Evolutionary conservation across 2,888 invertebrate genomes (phyloP), one percentile per base, ranked within the genome.

Genomic region (Sisyra nigra): DNA sequence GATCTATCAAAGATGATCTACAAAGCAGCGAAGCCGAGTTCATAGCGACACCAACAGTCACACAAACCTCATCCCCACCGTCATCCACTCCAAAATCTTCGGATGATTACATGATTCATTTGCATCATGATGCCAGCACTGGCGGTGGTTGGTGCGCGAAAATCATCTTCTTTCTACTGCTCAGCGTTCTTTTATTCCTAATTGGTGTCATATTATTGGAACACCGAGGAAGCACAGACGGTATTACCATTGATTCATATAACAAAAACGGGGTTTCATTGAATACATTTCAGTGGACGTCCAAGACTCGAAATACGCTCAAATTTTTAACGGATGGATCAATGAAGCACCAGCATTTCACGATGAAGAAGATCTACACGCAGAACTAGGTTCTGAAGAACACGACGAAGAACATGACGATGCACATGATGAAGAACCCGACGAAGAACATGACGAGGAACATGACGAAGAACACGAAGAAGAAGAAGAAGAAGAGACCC

Each of bases 111-210:
- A 78, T 78, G 52, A 76, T 87, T 55, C 86, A 87, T 57, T 71
- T 85, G 17, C 74, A 82, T 40, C 76, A 80, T 51, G 84, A 86
- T 34, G 76, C 72, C 51, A 75, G 75, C 36, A 81, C 83, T 11
- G 85, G 85, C 35, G 87, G 86, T 29, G 83, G 85, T 56, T 78
- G 83, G 71, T 85, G 84, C 61, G 83, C 86, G 30, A 85, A 85
- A 64, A 68, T 87, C 44, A 72, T 87, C 53, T 88, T 88, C 62
- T 85, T 87, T 56, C 64, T 76, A 2, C 63, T 88, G 18, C 68
- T 87, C 50, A 76, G 77, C 40, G 71, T 79, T 44, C 69, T 88
- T 29, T 61, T 80, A 46, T 75, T 79, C 38, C 70, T 85, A 45
- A 74, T 86, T 57, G 83, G 82, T 45, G 61, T 87, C 41, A 84